Conservation (phyloP, 2,888 invertebrate genomes). For the Boloria selene region DNA sequence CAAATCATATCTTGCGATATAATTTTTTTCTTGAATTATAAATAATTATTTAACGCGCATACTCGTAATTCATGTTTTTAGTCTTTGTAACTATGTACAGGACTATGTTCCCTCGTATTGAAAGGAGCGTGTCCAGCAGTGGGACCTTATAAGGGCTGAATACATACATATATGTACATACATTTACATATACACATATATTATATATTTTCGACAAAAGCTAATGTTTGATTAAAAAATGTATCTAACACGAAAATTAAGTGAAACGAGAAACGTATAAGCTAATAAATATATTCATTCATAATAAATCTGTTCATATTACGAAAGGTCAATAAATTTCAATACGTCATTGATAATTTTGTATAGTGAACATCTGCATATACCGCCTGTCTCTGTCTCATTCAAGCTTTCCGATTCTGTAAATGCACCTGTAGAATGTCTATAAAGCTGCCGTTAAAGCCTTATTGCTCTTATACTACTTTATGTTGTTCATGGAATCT, state of each 20-base stretch:
- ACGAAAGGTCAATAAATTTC: constrained; percentile 36
- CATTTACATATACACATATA: too few relatives aligned
- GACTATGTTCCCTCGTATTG: too few relatives aligned
- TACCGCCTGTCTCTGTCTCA: constrained; percentile 29
- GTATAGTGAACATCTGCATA: constrained; percentile 37
- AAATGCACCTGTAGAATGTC: constrained; percentile 41
- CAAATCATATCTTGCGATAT: too few relatives aligned
- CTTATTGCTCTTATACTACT: constrained; percentile 35
- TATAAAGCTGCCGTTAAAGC: constrained; percentile 31
- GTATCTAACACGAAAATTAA: constrained; percentile 2
- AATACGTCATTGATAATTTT: constrained; percentile 38
- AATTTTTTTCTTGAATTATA: too few relatives aligned
- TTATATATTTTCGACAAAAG: too few relatives aligned
- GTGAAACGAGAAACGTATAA: background rate
- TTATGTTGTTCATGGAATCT: constrained; percentile 35
- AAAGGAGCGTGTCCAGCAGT: too few relatives aligned
- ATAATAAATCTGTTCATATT: constrained; percentile 35
- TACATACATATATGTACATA: too few relatives aligned
- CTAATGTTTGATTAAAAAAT: background rate
- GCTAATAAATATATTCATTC: background rate
- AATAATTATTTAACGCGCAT: too few relatives aligned
- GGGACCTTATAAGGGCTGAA: too few relatives aligned
- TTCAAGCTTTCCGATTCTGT: constrained; percentile 36
- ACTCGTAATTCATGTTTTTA: too few relatives aligned
- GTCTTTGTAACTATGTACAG: too few relatives aligned